Evolutionary conservation across 2,888 invertebrate genomes (phyloP).

Genomic region (Seira ritae): DNA sequence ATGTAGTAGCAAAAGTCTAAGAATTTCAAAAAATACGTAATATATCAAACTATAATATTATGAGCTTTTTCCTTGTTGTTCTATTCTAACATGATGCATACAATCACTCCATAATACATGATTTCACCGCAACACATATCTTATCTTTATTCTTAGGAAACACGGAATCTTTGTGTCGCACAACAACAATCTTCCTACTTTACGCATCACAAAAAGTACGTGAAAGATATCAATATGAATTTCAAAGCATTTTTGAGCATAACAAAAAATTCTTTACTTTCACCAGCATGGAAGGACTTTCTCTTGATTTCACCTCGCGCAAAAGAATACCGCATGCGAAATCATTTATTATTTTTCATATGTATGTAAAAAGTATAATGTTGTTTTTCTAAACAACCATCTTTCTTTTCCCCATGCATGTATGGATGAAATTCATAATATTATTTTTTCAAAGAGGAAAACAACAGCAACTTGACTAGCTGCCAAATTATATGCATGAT

Average conservation of each 20-base stretch:
- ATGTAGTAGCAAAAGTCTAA: neutral
- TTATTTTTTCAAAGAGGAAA: slow-evolving; percentile 29
- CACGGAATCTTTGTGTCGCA: neutral
- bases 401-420: neutral
- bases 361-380: neutral
- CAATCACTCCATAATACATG: neutral
- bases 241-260: neutral
- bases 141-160: neutral
- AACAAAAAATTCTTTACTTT: neutral
- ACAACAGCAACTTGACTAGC: slow-evolving; percentile 33
- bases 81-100: neutral
- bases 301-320: neutral
- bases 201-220: neutral
- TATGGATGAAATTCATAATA: slow-evolving; percentile 51
- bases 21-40: neutral
- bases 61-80: neutral
- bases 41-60: neutral
- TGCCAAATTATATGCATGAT: slow-evolving; percentile 60
- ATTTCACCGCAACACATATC: slow-evolving; percentile 7
- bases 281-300: neutral
- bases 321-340: slow-evolving; percentile 2
- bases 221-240: slow-evolving; percentile 4
- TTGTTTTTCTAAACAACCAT: neutral
- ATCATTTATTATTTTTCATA: slow-evolving; percentile 7
- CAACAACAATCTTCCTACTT: neutral